Conservation (phyloP, 2,888 invertebrate species). For the Aelia acuminata region DNA sequence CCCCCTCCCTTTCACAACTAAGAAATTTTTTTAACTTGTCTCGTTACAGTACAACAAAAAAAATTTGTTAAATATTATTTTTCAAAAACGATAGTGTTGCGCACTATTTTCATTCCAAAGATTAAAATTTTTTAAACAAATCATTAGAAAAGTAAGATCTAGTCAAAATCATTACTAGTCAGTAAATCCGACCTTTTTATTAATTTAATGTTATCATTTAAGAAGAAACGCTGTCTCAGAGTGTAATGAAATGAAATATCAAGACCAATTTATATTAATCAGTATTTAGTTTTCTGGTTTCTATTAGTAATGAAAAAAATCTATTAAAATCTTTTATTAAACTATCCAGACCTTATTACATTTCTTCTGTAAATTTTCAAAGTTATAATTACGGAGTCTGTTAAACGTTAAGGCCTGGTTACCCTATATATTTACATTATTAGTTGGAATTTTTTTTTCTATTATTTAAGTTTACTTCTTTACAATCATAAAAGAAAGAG, state of each 20-base stretch:
- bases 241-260: neutral
- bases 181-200: neutral
- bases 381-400: neutral
- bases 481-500: neutral
- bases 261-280: neutral
- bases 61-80: too few relatives aligned
- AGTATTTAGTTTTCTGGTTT: neutral
- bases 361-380: too few relatives aligned
- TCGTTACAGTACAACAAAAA: too few relatives aligned
- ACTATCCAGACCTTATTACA: too few relatives aligned
- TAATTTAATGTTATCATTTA: neutral
- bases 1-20: too few relatives aligned
- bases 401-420: neutral
- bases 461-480: neutral
- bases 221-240: neutral
- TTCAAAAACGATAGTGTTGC: neutral
- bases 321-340: neutral
- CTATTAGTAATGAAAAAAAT: neutral
- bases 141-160: neutral
- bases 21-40: too few relatives aligned
- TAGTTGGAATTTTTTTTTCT: neutral
- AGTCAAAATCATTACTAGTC: conserved; percentile 11
- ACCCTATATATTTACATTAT: neutral
- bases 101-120: neutral
- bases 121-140: neutral